phyloP scores from a whole-genome alignment of 2,888 invertebrate species.

The Eucera pruinosa region DNA sequence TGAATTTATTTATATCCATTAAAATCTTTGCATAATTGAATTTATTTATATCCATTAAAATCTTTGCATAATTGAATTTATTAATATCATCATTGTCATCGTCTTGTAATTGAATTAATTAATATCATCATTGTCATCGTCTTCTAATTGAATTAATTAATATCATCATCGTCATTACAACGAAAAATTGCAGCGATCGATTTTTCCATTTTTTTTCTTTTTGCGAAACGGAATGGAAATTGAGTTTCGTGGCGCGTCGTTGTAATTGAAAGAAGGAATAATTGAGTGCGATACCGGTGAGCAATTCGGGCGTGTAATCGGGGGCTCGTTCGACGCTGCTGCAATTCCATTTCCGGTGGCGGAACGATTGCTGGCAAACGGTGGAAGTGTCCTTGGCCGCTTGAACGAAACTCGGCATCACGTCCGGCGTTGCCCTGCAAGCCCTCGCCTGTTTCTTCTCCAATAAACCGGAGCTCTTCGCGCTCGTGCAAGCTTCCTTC shows the following conservation, averaged over 20 bases:
- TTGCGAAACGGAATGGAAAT: no score
- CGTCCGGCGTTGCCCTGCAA: slow-evolving; percentile 88
- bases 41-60: no score
- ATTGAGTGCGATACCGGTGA: slow-evolving; percentile 87
- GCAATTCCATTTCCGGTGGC: slow-evolving; percentile 93
- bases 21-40: no score
- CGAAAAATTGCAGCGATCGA: no score
- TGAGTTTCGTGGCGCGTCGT: not conserved
- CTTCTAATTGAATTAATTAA: no score
- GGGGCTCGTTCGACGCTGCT: slow-evolving; percentile 90
- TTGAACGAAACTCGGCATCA: slow-evolving; percentile 91
- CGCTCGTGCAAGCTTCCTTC: slow-evolving; percentile 80
- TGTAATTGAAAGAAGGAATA: not conserved
- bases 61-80: no score
- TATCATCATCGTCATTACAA: no score
- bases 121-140: no score
- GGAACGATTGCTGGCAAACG: slow-evolving; percentile 90
- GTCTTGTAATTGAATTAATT: no score
- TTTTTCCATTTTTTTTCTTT: no score
- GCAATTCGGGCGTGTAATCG: slow-evolving; percentile 90
- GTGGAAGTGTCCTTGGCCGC: slow-evolving; percentile 89
- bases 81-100: no score
- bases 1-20: no score
- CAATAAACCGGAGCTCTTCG: slow-evolving; percentile 85
- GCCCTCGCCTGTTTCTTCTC: slow-evolving; percentile 88